phyloP scores from a whole-genome alignment of 2,888 invertebrate genomes.

The Quadriops clusia region DNA sequence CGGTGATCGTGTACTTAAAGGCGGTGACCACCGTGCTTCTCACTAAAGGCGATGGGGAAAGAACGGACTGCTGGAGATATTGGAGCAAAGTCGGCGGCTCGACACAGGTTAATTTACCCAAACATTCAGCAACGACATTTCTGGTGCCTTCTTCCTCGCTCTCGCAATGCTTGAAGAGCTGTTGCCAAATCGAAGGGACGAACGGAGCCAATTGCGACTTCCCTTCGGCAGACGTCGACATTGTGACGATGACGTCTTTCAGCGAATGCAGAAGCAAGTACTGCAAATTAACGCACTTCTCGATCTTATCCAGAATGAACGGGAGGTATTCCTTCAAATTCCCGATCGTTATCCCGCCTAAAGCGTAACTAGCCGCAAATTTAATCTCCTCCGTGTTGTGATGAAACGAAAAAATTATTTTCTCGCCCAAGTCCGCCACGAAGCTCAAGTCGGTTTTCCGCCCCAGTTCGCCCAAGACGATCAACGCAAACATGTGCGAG shows the following conservation, averaged over 20 bases:
- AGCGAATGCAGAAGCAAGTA: slow-evolving; percentile 92
- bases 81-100: slow-evolving; percentile 82
- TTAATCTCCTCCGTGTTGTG: slow-evolving; percentile 93
- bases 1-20: slow-evolving; percentile 96
- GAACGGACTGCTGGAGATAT: slow-evolving; percentile 71
- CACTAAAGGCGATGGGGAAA: slow-evolving; percentile 72
- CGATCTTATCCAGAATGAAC: slow-evolving; percentile 87
- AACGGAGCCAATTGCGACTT: slow-evolving; percentile 66
- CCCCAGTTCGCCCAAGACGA: slow-evolving; percentile 96
- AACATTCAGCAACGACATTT: slow-evolving; percentile 97
- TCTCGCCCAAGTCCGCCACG: slow-evolving; percentile 61
- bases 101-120: slow-evolving; percentile 89
- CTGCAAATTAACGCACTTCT: slow-evolving; percentile 86
- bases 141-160: slow-evolving; percentile 96
- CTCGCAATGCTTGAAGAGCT: slow-evolving; percentile 89
- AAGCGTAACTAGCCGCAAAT: slow-evolving; percentile 91
- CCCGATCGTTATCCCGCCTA: slow-evolving; percentile 93
- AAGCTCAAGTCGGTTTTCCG: slow-evolving; percentile 76
- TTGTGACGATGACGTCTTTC: slow-evolving; percentile 84
- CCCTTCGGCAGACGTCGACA: slow-evolving; percentile 62
- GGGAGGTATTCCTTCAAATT: slow-evolving; percentile 89
- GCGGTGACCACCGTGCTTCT: slow-evolving; percentile 95
- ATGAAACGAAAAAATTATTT: slow-evolving; percentile 76
- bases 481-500: slow-evolving; percentile 82
- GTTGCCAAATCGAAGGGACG: slow-evolving; percentile 83